Percentiles rank a stretch among this genome's conserved stretches.
phyloP scores from a whole-genome alignment of 2,888 invertebrate genomes.

The Osmoderma eremita region DNA sequence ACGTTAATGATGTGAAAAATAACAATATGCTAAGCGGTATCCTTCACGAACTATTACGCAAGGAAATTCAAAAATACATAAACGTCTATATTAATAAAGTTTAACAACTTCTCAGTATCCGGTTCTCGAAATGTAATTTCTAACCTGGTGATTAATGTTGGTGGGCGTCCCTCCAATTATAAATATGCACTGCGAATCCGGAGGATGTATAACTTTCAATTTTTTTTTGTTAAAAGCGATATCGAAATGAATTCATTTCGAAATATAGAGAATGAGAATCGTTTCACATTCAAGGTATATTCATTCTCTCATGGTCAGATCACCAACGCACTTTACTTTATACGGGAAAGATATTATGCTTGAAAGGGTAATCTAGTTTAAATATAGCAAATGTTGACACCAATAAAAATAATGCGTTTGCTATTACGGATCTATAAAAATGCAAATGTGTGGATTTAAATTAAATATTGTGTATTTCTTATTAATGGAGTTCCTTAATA shows the following conservation, averaged over 20 bases:
- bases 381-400: background rate
- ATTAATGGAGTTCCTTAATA: background rate
- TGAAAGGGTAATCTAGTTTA: too few species aligned
- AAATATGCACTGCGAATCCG: background rate
- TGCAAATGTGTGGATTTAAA: conserved; percentile 4
- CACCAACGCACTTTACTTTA: conserved; percentile 27
- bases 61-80: background rate
- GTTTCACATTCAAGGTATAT: conserved; percentile 20
- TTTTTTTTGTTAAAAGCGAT: background rate
- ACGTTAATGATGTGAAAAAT: too few species aligned
- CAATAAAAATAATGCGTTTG: background rate
- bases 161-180: conserved; percentile 5
- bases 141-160: conserved; percentile 7
- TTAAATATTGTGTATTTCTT: background rate
- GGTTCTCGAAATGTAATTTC: conserved; percentile 13
- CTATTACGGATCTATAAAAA: background rate
- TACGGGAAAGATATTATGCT: background rate
- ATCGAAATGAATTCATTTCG: background rate
- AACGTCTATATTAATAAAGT: conserved; percentile 8
- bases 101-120: conserved; percentile 9
- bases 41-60: background rate
- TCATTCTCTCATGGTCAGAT: conserved; percentile 25
- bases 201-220: background rate
- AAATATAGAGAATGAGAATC: conserved; percentile 20
- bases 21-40: background rate